These are phyloP conservation scores for Drosophila melanogaster DNA, from an alignment of 1,140 invertebrate genomes.

Conservation along the genomic window Release_6_plus_ISO1_MT NC_004354.4:10982501-10983000, in stretches of 20 bases:
- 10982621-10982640: constrained; percentile 19
- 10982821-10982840: neutral
- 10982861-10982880: no score
- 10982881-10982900: no score
- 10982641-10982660: no score
- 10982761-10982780: constrained; percentile 38
- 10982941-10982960: no score
- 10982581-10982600: neutral
- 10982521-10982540: constrained; percentile 81
- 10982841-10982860: no score
- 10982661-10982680: neutral
- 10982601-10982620: neutral
- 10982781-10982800: constrained; percentile 5
- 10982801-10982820: constrained; percentile 2
- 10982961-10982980: no score
- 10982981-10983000: no score
- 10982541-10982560: constrained; percentile 80
- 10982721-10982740: constrained; percentile 20
- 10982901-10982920: no score
- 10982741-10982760: constrained; percentile 36
- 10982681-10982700: neutral
- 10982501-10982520: constrained; percentile 72
- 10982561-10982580: constrained; percentile 66
- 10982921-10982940: no score
- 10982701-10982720: constrained; percentile 2